Percentiles rank a stretch among this genome's conserved stretches.
Evolutionary conservation across 2,113 vertebrate species (phyloP).

Genomic region (Ahaetulla prasina): DNA sequence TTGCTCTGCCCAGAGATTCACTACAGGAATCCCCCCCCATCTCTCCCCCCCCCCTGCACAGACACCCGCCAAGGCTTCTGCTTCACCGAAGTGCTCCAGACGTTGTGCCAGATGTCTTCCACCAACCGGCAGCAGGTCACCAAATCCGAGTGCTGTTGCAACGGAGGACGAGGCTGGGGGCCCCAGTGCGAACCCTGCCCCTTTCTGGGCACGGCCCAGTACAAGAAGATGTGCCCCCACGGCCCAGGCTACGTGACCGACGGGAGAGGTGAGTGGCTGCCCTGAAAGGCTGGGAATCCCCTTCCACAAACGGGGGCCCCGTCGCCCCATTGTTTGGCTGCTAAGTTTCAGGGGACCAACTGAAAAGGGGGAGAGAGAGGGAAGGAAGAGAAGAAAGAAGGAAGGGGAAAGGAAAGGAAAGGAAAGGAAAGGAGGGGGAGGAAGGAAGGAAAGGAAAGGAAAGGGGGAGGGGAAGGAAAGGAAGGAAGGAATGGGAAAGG

Average conservation of each 20-base stretch:
- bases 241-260: constrained; percentile 86
- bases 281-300: not conserved
- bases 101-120: constrained; percentile 84
- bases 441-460: too few species aligned
- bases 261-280: constrained; percentile 78
- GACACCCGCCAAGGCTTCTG: constrained; percentile 88
- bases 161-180: constrained; percentile 85
- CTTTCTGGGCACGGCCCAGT: constrained; percentile 82
- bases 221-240: constrained; percentile 91
- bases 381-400: too few species aligned
- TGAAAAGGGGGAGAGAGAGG: not conserved
- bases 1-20: not conserved
- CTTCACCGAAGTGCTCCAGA: constrained; percentile 86
- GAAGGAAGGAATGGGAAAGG: too few species aligned
- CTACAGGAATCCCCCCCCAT: accelerated
- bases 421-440: too few species aligned
- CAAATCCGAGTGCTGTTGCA: constrained; percentile 91
- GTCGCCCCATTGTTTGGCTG: not conserved
- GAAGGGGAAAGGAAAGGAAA: too few species aligned
- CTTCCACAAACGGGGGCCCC: not conserved
- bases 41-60: constrained; percentile 36
- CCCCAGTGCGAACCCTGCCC: constrained; percentile 89
- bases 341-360: not conserved
- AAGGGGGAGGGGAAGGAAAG: too few species aligned
- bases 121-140: constrained; percentile 84